Base-by-base conservation (phyloP, 2,888 invertebrate genomes). In the Brachyptera putata region DNA sequence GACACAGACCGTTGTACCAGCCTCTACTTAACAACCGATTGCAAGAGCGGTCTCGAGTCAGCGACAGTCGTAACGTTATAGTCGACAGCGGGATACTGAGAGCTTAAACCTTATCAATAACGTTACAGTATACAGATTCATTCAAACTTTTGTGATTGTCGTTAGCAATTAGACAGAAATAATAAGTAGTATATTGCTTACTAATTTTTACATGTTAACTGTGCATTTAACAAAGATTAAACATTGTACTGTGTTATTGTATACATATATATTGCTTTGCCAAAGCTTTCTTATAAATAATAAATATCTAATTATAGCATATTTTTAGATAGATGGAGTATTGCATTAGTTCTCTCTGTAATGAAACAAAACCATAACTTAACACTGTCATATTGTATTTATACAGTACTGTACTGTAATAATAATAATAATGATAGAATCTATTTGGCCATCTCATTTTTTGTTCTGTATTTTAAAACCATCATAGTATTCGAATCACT, bases 211-310 rank as follows among this genome's bases (percentile, higher is more conserved):
- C 24, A 50, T 50, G 26, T 22, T 50, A 11, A 48, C 1, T n/a
- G 48, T 50, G 22, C 49, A 50, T n/a, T 50, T 26, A 26, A 26
- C 16, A 18, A 25, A 26, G 30, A 14, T 26, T 26, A n/a, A 26
- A 50, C 13, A 16, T 16, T 26, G n/a, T 25, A 50, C 16, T 9
- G 25, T 48, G 24, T 22, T n/a, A 24, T 16, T 50, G 26, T 50
- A 50, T 24, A 50, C n/a, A n/a, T n/a, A n/a, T n/a, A n/a, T n/a
- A n/a, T 50, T 50, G 49, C 49, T 50, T 50, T 26, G 49, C 49
- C 49, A 50, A 50, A 50, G 49, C 49, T 50, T 50, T 50, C 26
- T 26, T 26, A 26, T 16, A 50, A 25, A 50, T 50, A 25, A 50
- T 3, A 26, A 26, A 4, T 48, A 48, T 24, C 16, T 41, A 41